Percentiles rank a stretch among this genome's conserved stretches.
These are phyloP conservation scores for Aphaenogaster floridana DNA, from an alignment of 1,140 invertebrate species.

Conservation along the genomic window DNA sequence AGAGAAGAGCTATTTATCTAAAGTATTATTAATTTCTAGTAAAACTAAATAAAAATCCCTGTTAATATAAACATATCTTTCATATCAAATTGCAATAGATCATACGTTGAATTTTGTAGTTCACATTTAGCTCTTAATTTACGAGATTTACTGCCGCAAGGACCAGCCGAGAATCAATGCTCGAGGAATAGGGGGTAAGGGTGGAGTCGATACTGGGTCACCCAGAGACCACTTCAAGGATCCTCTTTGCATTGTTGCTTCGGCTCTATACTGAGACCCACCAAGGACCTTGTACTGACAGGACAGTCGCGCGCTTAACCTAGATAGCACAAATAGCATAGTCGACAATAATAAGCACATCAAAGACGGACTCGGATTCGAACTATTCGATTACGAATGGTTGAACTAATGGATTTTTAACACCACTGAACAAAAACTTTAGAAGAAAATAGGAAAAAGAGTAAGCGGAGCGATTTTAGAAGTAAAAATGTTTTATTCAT, in stretches of 20 bases:
- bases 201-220: conserved; percentile 59
- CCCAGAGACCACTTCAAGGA: conserved; percentile 58
- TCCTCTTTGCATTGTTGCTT: conserved; percentile 74
- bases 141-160: conserved; percentile 35
- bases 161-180: conserved; percentile 66
- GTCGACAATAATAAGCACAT: conserved; percentile 54
- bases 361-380: conserved; percentile 15
- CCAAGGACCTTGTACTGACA: conserved; percentile 46
- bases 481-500: background rate
- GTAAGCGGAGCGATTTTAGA: background rate
- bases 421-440: background rate
- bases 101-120: background rate
- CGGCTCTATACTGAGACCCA: conserved; percentile 8
- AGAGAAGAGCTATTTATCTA: background rate
- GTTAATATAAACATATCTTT: background rate
- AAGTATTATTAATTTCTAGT: background rate
- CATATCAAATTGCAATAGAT: background rate
- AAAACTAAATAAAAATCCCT: background rate
- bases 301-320: conserved; percentile 62
- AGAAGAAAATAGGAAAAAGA: background rate
- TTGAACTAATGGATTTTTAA: conserved; percentile 35
- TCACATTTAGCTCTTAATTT: conserved; percentile 26
- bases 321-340: conserved; percentile 48
- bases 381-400: conserved; percentile 25
- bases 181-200: conserved; percentile 10